Evolutionary conservation across 2,113 vertebrate species (phyloP).

Genomic region (Barbus barbus): DNA sequence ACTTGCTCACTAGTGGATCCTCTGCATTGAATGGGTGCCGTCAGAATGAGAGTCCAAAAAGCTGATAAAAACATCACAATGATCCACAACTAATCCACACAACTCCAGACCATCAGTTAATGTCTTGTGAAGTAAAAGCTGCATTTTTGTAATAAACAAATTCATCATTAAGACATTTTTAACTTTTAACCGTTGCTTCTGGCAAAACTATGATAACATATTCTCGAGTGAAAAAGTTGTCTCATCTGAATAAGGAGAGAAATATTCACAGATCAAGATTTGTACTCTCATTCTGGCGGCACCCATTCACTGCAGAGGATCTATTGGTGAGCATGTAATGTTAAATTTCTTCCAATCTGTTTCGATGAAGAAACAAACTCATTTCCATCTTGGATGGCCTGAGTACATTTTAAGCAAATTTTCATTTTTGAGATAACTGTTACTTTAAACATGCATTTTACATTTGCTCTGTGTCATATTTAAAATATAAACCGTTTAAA

Average conservation of each 20-base stretch:
- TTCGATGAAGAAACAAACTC: neutral
- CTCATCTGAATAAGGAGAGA: neutral
- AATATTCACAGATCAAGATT: neutral
- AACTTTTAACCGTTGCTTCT: no score
- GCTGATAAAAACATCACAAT: neutral
- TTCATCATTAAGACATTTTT: no score
- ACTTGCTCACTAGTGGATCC: neutral
- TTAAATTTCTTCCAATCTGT: neutral
- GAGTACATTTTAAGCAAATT: neutral
- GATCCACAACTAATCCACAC: no score
- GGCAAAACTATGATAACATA: no score
- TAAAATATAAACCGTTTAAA: neutral
- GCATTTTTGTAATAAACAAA: no score
- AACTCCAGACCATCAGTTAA: no score
- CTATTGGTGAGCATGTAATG: neutral
- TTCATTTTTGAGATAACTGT: neutral
- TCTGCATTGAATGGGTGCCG: neutral
- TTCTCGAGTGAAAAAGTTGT: neutral
- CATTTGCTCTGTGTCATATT: no score
- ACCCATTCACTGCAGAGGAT: neutral
- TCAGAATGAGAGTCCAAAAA: neutral
- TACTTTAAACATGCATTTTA: neutral
- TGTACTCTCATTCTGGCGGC: neutral
- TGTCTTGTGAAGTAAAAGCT: no score
- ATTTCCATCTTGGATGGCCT: no score